Base-by-base conservation (phyloP, 2,113 vertebrate species). In the Chauna torquata region DNA sequence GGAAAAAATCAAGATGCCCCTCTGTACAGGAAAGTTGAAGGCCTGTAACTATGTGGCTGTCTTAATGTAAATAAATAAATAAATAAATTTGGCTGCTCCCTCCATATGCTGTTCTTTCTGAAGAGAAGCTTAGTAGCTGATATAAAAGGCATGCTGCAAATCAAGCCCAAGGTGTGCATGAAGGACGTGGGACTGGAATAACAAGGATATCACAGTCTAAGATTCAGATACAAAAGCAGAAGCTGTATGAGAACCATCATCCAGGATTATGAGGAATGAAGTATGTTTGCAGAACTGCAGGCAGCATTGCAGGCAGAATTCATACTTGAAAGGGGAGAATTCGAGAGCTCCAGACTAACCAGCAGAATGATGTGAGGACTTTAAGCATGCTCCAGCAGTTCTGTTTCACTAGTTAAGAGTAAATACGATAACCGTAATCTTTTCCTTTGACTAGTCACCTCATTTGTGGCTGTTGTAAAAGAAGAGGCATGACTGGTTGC, bases 121-220 rank as follows among this genome's bases (percentile, higher is more conserved):
- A 85, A 85, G 69, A 93, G 80, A 30, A 86, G 20, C 28, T 65
- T 8, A 17, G 18, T 19, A 69, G 85, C 44, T 76, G 86, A 76
- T 82, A 79, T 9, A 57, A 83, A 94, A 94, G 86, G 47, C 68
- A 88, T 38, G 42, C 17, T 86, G 92, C 64, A 83, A 71, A 84
- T 88, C 86, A 87, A 74, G 76, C 85, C 70, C 66, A 72, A 69
- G 77, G 64, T 69, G 74, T 88, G 72, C 80, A 59, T 75, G 90
- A 75, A 82, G 79, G 86, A 59, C 5, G 8, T 83, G 88, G 76
- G 92, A 90, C 88, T 86, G 82, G 90, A 92, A 75, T 52, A 88
- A 81, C 69, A 68, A 28, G 82, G 90, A 68, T 75, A 70, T 82
- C 74, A 50, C 88, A 78, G 86, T 4, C 79, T 25, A 34, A 76